Conservation (phyloP, 2,113 vertebrate species). For the Toxostoma redivivum region DNA sequence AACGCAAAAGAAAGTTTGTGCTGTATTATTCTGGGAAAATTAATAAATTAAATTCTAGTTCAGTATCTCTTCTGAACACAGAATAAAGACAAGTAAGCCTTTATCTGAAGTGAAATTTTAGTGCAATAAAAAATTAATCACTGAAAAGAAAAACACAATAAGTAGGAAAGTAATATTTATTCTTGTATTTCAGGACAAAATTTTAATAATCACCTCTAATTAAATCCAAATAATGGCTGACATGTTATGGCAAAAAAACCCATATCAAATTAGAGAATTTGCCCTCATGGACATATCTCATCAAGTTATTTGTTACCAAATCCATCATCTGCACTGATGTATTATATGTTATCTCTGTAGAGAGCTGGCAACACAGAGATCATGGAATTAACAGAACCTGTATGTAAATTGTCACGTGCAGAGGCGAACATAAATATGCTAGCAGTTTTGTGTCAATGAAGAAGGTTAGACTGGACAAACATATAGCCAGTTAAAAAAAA, state of each 20-base stretch:
- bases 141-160: neutral
- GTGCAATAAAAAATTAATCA: neutral
- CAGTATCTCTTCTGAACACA: neutral
- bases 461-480: neutral
- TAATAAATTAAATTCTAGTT: neutral
- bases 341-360: neutral
- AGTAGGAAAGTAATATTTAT: neutral
- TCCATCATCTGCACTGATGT: neutral
- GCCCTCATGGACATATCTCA: neutral
- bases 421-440: neutral
- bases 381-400: neutral
- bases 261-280: neutral
- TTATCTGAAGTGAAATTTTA: neutral
- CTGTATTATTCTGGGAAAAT: neutral
- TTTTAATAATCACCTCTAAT: neutral
- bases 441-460: neutral
- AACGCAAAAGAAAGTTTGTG: neutral
- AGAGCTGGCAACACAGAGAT: neutral
- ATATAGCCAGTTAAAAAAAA: neutral
- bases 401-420: rapidly evolving
- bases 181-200: neutral
- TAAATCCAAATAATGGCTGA: neutral
- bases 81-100: neutral
- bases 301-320: neutral
- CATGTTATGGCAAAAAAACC: neutral